These are phyloP conservation scores for Polymixis lichenea DNA, from an alignment of 2,888 invertebrate species.

Conservation along the genomic window DNA sequence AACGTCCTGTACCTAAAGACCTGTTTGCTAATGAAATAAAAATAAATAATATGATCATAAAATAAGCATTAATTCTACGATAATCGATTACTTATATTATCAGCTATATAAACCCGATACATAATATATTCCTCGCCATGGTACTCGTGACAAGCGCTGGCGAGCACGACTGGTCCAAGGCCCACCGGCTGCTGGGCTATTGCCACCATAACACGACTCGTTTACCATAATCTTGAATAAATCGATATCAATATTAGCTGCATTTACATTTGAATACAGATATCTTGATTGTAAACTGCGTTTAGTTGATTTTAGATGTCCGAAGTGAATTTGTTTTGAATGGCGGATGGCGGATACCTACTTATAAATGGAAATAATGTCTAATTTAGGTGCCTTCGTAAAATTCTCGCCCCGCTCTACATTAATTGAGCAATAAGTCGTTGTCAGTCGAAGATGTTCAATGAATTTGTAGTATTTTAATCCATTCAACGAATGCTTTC, in stretches of 20 bases:
- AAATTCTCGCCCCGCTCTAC: too few species aligned
- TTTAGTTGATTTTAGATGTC: conserved; percentile 18
- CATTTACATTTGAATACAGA: conserved; percentile 33
- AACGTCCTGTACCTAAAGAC: background rate
- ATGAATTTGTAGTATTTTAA: background rate
- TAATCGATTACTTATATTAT: background rate
- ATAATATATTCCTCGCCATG: conserved; percentile 14
- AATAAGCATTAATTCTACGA: conserved; percentile 2
- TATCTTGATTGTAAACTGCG: conserved; percentile 17
- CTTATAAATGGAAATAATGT: background rate
- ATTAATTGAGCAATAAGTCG: background rate
- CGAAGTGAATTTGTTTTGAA: background rate
- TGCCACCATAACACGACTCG: conserved; percentile 34
- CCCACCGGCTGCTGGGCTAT: conserved; percentile 44
- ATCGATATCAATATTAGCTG: conserved; percentile 29
- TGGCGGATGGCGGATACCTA: background rate
- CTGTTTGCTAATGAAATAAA: background rate
- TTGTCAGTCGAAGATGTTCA: background rate
- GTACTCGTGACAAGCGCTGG: conserved; percentile 15
- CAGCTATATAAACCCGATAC: background rate
- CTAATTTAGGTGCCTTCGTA: too few species aligned
- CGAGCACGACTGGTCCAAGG: conserved; percentile 53
- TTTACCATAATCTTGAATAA: conserved; percentile 45
- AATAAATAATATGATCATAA: background rate
- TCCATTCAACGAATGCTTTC: background rate